These are phyloP conservation scores for Luperina testacea DNA, from an alignment of 2,888 invertebrate species.

Conservation along the genomic window DNA sequence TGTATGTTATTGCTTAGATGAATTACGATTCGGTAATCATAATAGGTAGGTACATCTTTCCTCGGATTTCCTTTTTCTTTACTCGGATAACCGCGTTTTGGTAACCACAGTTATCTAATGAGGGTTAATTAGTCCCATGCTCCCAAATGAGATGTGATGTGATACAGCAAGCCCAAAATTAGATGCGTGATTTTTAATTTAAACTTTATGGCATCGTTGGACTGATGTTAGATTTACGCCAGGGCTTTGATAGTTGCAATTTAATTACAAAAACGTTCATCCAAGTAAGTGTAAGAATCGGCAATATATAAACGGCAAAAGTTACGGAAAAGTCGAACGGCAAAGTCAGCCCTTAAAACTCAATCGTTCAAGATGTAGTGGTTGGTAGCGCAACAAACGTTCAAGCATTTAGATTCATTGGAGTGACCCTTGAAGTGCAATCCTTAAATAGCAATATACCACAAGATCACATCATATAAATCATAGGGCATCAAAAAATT, in stretches of 20 bases:
- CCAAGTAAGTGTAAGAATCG: neutral
- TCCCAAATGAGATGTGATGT: neutral
- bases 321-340: neutral
- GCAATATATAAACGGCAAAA: neutral
- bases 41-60: too few relatives aligned
- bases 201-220: too few relatives aligned
- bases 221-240: neutral
- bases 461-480: too few relatives aligned
- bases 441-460: too few relatives aligned
- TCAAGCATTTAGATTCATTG: neutral
- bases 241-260: neutral
- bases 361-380: neutral
- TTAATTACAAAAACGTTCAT: neutral
- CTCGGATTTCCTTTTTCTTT: too few relatives aligned
- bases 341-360: neutral
- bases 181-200: neutral
- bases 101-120: neutral
- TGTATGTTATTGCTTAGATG: neutral
- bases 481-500: neutral
- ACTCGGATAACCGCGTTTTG: neutral
- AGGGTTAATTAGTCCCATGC: neutral
- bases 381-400: neutral
- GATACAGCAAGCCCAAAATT: neutral
- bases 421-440: neutral
- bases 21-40: neutral